Base-by-base conservation (phyloP, 2,888 invertebrate genomes). In the Cerastis rubricosa region DNA sequence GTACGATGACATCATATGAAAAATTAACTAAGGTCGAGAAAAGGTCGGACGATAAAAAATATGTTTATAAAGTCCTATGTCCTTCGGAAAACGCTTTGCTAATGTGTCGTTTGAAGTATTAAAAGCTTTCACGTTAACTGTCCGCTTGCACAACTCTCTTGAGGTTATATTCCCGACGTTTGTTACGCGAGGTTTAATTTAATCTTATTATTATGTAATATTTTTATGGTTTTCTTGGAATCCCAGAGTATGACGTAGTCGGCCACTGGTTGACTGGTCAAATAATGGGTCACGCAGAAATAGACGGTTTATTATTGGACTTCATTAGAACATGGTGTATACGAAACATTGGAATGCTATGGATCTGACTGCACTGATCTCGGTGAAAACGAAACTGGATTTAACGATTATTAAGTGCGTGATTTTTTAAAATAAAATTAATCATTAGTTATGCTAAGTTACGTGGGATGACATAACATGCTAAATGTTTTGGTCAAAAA, bases 211-310 rank as follows among this genome's bases (percentile, higher is more conserved):
- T 95, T 94, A 93, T 93, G 95, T 92, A 95, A 95, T 91, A 90
- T 91, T 92, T 92, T 94, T 93, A 93, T 93, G 90, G 88, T 92
- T 94, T 94, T 93, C 90, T 91, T 90, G 88, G 91, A 92, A 94
- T 92, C 89, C 90, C 90, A 89, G 89, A 85, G 88, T 90, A 89
- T 91, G 90, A 91, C 90, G 89, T 89, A 86, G 89, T 87, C 87
- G 87, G 88, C 88, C 90, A 89, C 87, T 92, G 92, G 92, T 92
- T 89, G 91, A 88, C 88, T 92, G 92, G 92, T 92, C 90, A 92
- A 88, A 94, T 93, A 94, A 94, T 95, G 91, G 95, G 95, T 95
- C 95, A 94, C 84, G 84, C 92, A 91, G 91, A 94, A 95, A 95
- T 95, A 95, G 94, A 92, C 85, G 66, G 89, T 87, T 88, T 94